Percentiles rank a stretch among this genome's conserved stretches.
phyloP scores from a whole-genome alignment of 2,797 vertebrate genomes.

The Ataeniobius toweri region DNA sequence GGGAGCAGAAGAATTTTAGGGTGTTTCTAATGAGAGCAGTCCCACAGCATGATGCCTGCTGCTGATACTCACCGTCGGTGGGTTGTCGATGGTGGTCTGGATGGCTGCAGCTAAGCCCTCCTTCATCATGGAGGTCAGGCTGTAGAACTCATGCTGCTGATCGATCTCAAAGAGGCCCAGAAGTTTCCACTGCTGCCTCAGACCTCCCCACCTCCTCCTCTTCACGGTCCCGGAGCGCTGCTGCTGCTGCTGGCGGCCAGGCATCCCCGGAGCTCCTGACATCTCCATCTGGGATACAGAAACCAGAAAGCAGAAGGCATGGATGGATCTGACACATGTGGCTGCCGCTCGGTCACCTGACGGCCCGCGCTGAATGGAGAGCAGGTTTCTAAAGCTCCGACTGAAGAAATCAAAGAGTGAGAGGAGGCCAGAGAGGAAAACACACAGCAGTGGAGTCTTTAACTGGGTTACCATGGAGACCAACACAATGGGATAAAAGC shows the following conservation, averaged over 20 bases:
- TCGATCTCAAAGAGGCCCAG: constrained; percentile 90
- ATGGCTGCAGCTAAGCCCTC: constrained; percentile 83
- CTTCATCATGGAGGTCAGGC: constrained; percentile 87
- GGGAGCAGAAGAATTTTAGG: too few relatives aligned
- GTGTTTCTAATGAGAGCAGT: too few relatives aligned
- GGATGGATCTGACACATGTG: constrained; percentile 10
- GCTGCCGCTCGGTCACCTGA: not conserved
- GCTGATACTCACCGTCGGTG: constrained; percentile 74
- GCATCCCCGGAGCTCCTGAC: constrained; percentile 21
- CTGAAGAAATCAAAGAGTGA: constrained; percentile 37
- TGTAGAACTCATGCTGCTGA: constrained; percentile 84
- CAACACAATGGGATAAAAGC: constrained; percentile 44
- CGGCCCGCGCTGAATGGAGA: not conserved
- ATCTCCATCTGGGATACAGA: constrained; percentile 51
- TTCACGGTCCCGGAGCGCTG: constrained; percentile 33
- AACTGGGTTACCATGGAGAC: constrained; percentile 55
- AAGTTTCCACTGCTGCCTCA: constrained; percentile 84
- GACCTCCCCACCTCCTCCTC: constrained; percentile 74
- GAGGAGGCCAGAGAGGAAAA: constrained; percentile 45
- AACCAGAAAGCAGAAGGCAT: not conserved
- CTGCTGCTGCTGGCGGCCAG: constrained; percentile 5
- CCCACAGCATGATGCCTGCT: not conserved
- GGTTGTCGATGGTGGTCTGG: constrained; percentile 76
- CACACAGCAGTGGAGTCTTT: constrained; percentile 46
- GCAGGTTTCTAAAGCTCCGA: constrained; percentile 14